Evolutionary conservation across 2,113 vertebrate species (phyloP).

Genomic region (Myrmophylax atrothorax): DNA sequence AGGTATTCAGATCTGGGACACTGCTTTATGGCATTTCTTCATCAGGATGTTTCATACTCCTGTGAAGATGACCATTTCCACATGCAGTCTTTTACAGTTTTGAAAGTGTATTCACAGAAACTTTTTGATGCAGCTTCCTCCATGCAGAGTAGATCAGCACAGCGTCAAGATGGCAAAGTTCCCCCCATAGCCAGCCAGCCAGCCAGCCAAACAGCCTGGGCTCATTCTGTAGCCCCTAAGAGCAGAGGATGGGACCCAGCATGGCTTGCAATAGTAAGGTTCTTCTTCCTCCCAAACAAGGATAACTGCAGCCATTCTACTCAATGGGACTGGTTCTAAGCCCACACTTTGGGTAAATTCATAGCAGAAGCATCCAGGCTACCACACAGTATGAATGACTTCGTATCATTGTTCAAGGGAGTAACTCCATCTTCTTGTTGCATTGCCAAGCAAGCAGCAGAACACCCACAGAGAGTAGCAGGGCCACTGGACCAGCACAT

Average conservation of each 20-base stretch:
- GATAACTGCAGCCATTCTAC: not conserved
- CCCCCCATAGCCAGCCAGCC: not conserved
- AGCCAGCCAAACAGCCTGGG: not conserved
- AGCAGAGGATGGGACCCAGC: not conserved
- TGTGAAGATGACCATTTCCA: not conserved
- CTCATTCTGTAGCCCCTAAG: not conserved
- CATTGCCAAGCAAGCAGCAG: accelerated
- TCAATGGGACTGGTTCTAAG: not conserved
- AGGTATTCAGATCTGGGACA: not conserved
- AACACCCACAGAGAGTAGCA: not conserved
- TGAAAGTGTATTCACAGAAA: not conserved
- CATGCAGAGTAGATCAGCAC: not conserved
- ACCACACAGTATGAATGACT: not conserved
- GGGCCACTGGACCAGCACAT: accelerated
- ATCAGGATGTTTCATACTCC: not conserved
- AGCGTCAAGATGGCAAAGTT: not conserved
- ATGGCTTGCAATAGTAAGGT: accelerated
- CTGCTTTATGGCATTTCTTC: not conserved
- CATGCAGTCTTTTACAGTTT: not conserved
- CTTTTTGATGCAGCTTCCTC: not conserved
- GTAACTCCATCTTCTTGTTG: not conserved
- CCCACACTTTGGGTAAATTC: not conserved
- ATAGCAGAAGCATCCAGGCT: not conserved
- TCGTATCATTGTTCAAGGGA: not conserved
- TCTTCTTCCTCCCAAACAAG: not conserved